Evolutionary conservation across 1,140 invertebrate species (phyloP).

Genomic region (Rhizoglyphus robini): DNA sequence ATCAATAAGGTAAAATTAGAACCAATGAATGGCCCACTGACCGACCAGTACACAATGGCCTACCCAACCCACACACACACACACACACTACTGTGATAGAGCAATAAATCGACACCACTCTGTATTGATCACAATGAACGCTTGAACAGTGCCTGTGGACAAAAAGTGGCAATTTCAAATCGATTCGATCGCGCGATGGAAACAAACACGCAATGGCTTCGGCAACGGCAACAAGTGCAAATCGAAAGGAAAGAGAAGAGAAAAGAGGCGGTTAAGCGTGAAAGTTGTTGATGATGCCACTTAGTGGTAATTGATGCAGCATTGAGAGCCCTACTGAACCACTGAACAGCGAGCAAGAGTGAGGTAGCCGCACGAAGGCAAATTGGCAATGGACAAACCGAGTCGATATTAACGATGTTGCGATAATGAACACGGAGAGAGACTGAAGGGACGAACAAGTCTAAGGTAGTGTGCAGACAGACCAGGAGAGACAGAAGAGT

Average conservation of each 20-base stretch:
- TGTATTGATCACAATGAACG: not conserved
- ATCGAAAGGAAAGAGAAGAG: not conserved
- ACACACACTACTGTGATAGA: too few relatives aligned
- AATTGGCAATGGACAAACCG: not conserved
- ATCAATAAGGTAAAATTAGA: too few relatives aligned
- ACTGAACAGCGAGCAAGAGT: not conserved
- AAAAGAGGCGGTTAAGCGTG: not conserved
- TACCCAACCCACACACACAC: too few relatives aligned
- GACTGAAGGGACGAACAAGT: too few relatives aligned
- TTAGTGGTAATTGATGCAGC: slow-evolving; percentile 6
- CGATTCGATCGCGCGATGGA: not conserved
- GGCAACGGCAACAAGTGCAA: too few relatives aligned
- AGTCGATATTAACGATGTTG: not conserved
- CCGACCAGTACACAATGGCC: too few relatives aligned
- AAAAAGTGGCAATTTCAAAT: not conserved
- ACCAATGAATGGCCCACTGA: too few relatives aligned
- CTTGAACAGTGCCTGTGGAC: not conserved
- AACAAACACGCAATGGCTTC: too few relatives aligned
- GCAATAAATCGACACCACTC: too few relatives aligned
- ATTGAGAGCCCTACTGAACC: not conserved
- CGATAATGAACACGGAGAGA: not conserved
- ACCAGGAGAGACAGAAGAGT: not conserved
- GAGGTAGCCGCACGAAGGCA: not conserved
- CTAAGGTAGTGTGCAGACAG: too few relatives aligned
- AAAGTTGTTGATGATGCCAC: not conserved